phyloP scores from a whole-genome alignment of 2,888 invertebrate genomes.

The Drosophila prolongata region DNA sequence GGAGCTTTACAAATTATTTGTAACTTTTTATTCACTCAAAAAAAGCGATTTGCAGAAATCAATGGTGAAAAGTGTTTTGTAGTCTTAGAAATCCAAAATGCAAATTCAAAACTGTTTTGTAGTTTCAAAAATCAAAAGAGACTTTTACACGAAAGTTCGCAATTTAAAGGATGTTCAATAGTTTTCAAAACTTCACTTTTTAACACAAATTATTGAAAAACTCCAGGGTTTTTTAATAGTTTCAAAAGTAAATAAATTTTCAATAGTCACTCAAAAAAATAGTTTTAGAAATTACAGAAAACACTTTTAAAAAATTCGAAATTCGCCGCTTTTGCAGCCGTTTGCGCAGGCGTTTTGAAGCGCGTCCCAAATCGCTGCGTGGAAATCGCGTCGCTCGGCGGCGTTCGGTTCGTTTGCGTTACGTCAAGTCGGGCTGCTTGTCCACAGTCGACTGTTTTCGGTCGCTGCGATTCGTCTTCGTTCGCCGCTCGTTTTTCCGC shows the following conservation, averaged over 20 bases:
- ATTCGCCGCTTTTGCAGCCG: constrained; percentile 26
- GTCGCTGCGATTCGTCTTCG: constrained; percentile 34
- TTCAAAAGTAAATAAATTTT: not conserved
- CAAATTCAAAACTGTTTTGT: too few species aligned
- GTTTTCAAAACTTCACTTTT: not conserved
- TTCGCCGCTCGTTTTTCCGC: constrained; percentile 17
- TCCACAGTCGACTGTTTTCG: constrained; percentile 82
- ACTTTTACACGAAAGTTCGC: too few species aligned
- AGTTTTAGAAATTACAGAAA: not conserved
- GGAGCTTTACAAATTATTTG: too few species aligned
- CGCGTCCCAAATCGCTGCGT: not conserved
- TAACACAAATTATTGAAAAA: not conserved
- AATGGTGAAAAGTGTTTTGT: too few species aligned
- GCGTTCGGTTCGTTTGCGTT: constrained; percentile 43
- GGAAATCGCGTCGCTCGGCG: constrained; percentile 27
- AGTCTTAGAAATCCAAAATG: too few species aligned
- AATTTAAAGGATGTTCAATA: too few species aligned
- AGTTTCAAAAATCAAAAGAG: too few species aligned
- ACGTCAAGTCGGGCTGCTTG: constrained; percentile 83
- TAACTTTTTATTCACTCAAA: too few species aligned
- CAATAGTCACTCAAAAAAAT: not conserved
- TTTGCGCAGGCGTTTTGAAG: constrained; percentile 69
- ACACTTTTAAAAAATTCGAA: not conserved
- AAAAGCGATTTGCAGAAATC: too few species aligned
- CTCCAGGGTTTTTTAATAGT: not conserved